Base-by-base conservation (phyloP, 2,113 vertebrate species). In the Rhizomys pruinosus region DNA sequence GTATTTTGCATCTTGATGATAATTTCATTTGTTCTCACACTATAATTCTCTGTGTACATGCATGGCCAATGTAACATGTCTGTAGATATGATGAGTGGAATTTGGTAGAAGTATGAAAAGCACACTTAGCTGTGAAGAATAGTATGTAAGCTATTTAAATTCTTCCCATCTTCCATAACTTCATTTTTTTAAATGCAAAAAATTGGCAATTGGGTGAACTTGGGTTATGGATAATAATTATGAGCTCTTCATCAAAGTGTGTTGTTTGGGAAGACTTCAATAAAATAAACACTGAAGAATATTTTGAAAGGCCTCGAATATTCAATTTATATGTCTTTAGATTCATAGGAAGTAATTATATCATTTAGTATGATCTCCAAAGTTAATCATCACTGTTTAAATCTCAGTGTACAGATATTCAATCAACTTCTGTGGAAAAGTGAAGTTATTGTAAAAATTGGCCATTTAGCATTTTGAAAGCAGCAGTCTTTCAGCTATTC, bases 381-480 rank as follows among this genome's bases (percentile, higher is more conserved):
- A 69, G 0, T 39, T 61, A 91, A 85, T 69, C n/a, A 73, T 57
- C 17, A 77, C 32, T 89, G 84, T 74, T 61, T 73, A 91, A 93
- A 37, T 47, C 12, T 92, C 55, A 89, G 16, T 80, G 17, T 20
- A 76, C 20, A 77, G 37, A 88, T 55, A 92, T 71, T 94, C 9
- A 88, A 71, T 91, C 77, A 80, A 74, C 19, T 78, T 93, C 15
- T 92, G n/a, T 63, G 52, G 5, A 73, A 94, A 90, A 63, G 2
- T 34, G 23, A 79, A 64, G 44, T 69, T 92, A 92, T 37, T 85
- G 3, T 77, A 55, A 64, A 19, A 92, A 94, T 42, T 77, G 79
- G 0, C 32, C 71, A 84, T 68, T 94, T 87, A 52, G 11, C 47
- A 77, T 55, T 68, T 79, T 11, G 64, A 86, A 94, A 77, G 4